phyloP scores from a whole-genome alignment of 2,113 vertebrate genomes.

The Chrysemys picta region DNA sequence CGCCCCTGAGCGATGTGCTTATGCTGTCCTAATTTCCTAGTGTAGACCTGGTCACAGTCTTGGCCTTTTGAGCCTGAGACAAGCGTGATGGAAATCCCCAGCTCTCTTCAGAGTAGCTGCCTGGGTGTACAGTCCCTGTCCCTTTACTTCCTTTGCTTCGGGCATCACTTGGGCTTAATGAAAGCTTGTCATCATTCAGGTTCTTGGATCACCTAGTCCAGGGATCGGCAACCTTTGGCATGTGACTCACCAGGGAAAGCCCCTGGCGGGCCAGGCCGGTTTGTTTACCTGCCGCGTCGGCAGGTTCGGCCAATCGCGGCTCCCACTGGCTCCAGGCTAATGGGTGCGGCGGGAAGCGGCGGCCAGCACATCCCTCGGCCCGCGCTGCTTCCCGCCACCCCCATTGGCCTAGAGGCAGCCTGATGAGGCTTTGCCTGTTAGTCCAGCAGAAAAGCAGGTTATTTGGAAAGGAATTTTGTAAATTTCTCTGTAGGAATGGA shows the following conservation, averaged over 20 bases:
- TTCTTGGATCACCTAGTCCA: neutral
- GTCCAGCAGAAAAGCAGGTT: neutral
- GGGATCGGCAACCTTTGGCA: no score
- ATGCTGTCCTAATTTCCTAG: neutral
- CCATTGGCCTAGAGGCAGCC: neutral
- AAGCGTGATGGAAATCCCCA: neutral
- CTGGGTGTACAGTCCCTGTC: fast-evolving
- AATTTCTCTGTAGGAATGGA: neutral
- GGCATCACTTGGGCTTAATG: neutral
- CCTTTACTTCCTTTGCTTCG: neutral
- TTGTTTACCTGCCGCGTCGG: no score
- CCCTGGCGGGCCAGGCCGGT: no score
- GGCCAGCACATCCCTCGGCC: no score
- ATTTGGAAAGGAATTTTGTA: neutral
- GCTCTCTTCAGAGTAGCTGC: neutral
- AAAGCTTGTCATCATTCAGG: neutral
- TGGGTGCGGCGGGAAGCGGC: no score
- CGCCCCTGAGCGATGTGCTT: no score
- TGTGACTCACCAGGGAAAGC: no score
- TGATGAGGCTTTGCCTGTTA: neutral
- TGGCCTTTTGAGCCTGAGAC: neutral
- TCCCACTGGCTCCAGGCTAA: no score
- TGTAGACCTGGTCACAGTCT: fast-evolving
- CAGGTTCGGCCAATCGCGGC: no score
- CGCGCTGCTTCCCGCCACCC: no score